Base-by-base conservation (phyloP, 2,888 invertebrate genomes). In the Volucella inflata region DNA sequence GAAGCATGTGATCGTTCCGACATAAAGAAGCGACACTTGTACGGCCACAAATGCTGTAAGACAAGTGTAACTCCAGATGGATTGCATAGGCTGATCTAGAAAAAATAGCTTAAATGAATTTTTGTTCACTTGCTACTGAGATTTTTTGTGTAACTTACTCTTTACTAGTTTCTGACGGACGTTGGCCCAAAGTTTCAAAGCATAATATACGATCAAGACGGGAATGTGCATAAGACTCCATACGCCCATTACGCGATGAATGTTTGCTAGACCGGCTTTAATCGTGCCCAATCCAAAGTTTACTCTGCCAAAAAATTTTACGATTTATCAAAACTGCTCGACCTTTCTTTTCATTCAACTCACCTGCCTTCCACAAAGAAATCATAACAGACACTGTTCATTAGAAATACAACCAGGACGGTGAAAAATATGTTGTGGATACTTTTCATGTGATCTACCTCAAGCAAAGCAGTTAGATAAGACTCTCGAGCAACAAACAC, bases 351-450 rank as follows among this genome's bases (percentile, higher is more conserved):
- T 8, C 30, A 10, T 38, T 57, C 3, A 16, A 79, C 87, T 76
- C 36, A 96, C 97, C 94, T 94, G 91, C 96, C 96, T 84, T 94
- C 94, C 85, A 95, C 95, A 75, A 96, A 93, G 88, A 96, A 94
- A 90, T 97, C 97, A 89, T 95, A 94, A 48, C 88, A 90, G 11
- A 95, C 93, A 17, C 95, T 93, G 8, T 96, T 96, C 89, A 97
- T 95, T 74, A 96, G 92, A 65, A 96, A 94, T 87, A 97, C 93
- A 68, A 97, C 93, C 44, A 98, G 93, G 87, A 96, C 95, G 16
- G 95, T 96, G 59, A 96, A 94, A 91, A 97, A 97, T 87, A 98
- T 95, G 90, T 98, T 96, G 91, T 97, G 97, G 87, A 98, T 95
- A 2, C 97, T 96, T 88, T 94, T 94, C 89, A 98, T 95, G 91